These are phyloP conservation scores for Epizoanthus illoricatus DNA, from an alignment of 92 coral and sea anemone species.

Conservation along the genomic window DNA sequence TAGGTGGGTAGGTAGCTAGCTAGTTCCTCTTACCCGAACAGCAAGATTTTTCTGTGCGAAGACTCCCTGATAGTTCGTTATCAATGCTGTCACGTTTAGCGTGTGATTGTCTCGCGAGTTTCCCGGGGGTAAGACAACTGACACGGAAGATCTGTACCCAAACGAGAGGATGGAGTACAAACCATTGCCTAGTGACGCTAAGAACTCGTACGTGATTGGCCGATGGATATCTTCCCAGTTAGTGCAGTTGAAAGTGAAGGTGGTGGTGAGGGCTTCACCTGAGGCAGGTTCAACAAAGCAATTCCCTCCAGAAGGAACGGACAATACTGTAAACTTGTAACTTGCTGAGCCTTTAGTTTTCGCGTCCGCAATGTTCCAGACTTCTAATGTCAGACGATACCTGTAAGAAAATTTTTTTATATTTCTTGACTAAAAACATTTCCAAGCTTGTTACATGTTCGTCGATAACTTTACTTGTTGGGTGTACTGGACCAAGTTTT, in stretches of 20 bases:
- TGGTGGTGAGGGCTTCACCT: not conserved
- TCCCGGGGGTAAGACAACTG: conserved; percentile 20
- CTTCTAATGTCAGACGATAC: conserved; percentile 17
- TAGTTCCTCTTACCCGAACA: conserved; percentile 10
- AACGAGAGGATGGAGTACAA: conserved; percentile 30
- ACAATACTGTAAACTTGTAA: conserved; percentile 15
- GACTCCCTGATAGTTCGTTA: conserved; percentile 30
- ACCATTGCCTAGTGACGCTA: conserved; percentile 38
- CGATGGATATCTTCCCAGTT: conserved; percentile 22
- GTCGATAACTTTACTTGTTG: no score
- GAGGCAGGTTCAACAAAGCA: conserved; percentile 1
- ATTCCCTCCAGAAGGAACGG: conserved; percentile 16
- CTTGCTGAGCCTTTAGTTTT: not conserved
- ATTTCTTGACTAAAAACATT: not conserved
- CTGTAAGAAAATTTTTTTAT: not conserved
- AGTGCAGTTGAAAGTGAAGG: conserved; percentile 10
- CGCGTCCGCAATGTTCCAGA: not conserved
- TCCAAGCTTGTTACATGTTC: no score
- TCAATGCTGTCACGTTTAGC: conserved; percentile 20
- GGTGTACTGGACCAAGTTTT: no score
- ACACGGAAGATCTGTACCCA: conserved; percentile 7
- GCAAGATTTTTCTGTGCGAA: not conserved
- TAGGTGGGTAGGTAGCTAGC: no score
- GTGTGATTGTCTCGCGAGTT: conserved; percentile 10
- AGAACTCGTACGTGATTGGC: conserved; percentile 34